These are phyloP conservation scores for Callocephalon fimbriatum DNA, from an alignment of 2,113 vertebrate species.

Conservation along the genomic window DNA sequence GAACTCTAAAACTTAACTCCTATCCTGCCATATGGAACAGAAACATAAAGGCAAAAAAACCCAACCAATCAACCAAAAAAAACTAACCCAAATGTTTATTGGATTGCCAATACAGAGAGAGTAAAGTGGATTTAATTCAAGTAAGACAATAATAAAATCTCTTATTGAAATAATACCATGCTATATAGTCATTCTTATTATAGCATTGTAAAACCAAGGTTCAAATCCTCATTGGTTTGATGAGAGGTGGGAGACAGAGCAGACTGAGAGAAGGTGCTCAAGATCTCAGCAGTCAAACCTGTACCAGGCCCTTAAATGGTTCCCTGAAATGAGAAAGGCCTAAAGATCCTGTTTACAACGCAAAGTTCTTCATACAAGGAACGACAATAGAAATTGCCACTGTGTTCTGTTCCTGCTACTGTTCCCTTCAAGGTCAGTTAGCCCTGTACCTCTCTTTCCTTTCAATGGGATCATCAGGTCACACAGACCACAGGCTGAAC, in stretches of 20 bases:
- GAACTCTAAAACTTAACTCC: not conserved
- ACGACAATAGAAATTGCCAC: not conserved
- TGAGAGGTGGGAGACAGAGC: not conserved
- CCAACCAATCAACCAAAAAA: fast-evolving
- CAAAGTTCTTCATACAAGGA: not conserved
- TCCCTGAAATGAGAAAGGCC: not conserved
- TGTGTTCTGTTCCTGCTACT: not conserved
- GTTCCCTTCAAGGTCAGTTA: not conserved
- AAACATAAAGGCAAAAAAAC: fast-evolving
- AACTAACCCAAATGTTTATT: not conserved
- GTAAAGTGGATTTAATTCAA: not conserved
- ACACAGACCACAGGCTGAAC: not conserved
- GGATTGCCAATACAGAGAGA: not conserved
- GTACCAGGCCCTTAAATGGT: not conserved
- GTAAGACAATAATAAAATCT: not conserved
- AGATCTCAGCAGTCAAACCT: not conserved
- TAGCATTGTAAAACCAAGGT: not conserved
- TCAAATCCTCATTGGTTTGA: not conserved
- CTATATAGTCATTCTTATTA: not conserved
- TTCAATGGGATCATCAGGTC: not conserved
- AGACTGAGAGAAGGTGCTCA: not conserved
- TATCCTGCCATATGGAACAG: not conserved
- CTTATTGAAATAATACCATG: not conserved
- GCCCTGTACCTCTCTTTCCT: not conserved
- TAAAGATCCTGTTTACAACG: not conserved